Conservation (phyloP, 2,113 vertebrate species). For the Hymenochirus boettgeri region DNA sequence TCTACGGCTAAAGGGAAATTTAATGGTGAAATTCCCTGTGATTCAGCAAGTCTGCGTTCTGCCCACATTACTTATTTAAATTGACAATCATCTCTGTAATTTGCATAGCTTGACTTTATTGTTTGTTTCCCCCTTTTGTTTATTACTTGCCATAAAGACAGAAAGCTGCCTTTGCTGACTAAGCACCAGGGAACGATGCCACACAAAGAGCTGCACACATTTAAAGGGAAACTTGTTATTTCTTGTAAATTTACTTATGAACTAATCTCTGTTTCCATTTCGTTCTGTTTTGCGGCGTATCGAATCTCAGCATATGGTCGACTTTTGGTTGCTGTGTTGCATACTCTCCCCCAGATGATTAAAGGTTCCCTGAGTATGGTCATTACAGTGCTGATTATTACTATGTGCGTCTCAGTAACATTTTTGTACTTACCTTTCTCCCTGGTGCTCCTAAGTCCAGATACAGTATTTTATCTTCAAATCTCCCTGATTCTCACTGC, state of each 20-base stretch:
- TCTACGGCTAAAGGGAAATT: slow-evolving; percentile 23
- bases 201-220: slow-evolving; percentile 6
- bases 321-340: background rate
- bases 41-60: slow-evolving; percentile 41
- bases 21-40: slow-evolving; percentile 34
- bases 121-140: slow-evolving; percentile 26
- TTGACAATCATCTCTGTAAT: slow-evolving; percentile 43
- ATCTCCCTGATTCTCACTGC: no score
- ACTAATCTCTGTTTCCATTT: no score
- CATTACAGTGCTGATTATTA: slow-evolving; percentile 19
- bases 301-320: background rate
- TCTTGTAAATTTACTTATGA: no score
- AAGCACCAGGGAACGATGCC: slow-evolving; percentile 26
- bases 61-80: slow-evolving; percentile 42
- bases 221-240: background rate
- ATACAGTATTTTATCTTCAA: no score
- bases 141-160: slow-evolving; percentile 36
- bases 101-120: slow-evolving; percentile 36
- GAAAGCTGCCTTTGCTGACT: slow-evolving; percentile 25
- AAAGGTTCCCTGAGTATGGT: slow-evolving; percentile 2
- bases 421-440: no score
- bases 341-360: background rate
- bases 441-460: no score
- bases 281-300: background rate
- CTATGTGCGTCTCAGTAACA: no score